Percentiles rank a stretch among this genome's conserved stretches.
phyloP scores from a whole-genome alignment of 1,140 invertebrate species.

The Papilio helenus region DNA sequence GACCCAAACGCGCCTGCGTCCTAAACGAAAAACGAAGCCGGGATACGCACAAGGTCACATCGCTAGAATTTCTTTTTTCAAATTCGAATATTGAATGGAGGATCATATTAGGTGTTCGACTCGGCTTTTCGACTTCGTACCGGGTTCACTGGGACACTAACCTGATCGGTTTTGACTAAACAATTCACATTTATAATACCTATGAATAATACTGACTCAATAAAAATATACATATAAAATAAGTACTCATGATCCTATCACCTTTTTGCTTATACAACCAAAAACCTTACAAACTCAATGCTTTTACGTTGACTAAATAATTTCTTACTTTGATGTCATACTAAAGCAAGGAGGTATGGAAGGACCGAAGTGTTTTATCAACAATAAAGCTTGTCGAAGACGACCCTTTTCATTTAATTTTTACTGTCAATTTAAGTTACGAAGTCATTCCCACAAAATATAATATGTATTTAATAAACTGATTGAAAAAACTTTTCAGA shows the following conservation, averaged over 20 bases:
- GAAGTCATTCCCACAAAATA: too few relatives aligned
- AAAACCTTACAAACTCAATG: background rate
- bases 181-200: constrained; percentile 8
- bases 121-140: constrained; percentile 60
- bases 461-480: too few relatives aligned
- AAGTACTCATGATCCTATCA: background rate
- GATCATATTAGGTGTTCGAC: constrained; percentile 64
- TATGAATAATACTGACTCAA: background rate
- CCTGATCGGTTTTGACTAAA: constrained; percentile 23
- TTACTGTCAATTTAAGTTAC: too few relatives aligned
- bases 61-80: constrained; percentile 78
- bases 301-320: constrained; percentile 15
- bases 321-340: background rate
- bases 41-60: constrained; percentile 76
- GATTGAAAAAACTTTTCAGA: too few relatives aligned
- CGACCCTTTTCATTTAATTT: background rate
- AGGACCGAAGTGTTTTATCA: too few relatives aligned
- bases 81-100: constrained; percentile 79
- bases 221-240: background rate
- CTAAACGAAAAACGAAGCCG: constrained; percentile 75
- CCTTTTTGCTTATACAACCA: background rate
- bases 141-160: constrained; percentile 65
- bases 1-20: constrained; percentile 75
- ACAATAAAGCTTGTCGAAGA: background rate
- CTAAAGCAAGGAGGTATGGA: too few relatives aligned